Evolutionary conservation across 1,140 invertebrate species (phyloP).

Genomic region (Drosophila fuyamai): DNA sequence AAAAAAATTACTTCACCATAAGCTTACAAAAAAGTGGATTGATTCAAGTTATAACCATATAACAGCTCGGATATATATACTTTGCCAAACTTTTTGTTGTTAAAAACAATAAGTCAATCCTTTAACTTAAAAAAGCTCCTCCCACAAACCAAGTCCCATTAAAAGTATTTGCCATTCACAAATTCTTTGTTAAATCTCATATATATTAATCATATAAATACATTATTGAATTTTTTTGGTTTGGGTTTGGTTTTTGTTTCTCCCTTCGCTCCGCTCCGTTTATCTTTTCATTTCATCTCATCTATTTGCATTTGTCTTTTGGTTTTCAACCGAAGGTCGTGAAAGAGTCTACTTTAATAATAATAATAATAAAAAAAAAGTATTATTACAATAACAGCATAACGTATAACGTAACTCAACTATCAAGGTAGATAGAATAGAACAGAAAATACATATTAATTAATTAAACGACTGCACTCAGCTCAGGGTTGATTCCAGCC

Average conservation of each 20-base stretch:
- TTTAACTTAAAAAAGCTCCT: too few relatives aligned
- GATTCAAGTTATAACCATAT: too few relatives aligned
- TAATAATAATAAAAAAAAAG: slow-evolving; percentile 74
- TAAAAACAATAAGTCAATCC: too few relatives aligned
- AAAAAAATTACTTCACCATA: too few relatives aligned
- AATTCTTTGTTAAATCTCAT: slow-evolving; percentile 75
- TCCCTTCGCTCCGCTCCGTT: slow-evolving; percentile 13
- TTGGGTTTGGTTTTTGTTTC: slow-evolving; percentile 38
- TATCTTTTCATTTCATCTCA: slow-evolving; percentile 32
- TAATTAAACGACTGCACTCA: slow-evolving; percentile 76
- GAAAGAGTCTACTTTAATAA: slow-evolving; percentile 74
- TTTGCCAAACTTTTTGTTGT: too few relatives aligned
- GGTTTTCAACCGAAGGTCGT: slow-evolving; percentile 48
- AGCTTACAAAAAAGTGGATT: too few relatives aligned
- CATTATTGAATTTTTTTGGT: slow-evolving; percentile 76
- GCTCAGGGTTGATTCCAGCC: slow-evolving; percentile 47
- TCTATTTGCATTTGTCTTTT: slow-evolving; percentile 44
- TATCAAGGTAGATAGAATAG: slow-evolving; percentile 82
- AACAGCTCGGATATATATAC: too few relatives aligned
- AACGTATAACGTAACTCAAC: slow-evolving; percentile 83
- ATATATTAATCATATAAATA: slow-evolving; percentile 82
- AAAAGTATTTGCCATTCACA: background rate
- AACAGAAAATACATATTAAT: slow-evolving; percentile 83
- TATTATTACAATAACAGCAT: slow-evolving; percentile 83
- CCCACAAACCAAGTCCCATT: background rate